Base-by-base conservation (phyloP, 2,113 vertebrate species). In the Ranitomeya variabilis region DNA sequence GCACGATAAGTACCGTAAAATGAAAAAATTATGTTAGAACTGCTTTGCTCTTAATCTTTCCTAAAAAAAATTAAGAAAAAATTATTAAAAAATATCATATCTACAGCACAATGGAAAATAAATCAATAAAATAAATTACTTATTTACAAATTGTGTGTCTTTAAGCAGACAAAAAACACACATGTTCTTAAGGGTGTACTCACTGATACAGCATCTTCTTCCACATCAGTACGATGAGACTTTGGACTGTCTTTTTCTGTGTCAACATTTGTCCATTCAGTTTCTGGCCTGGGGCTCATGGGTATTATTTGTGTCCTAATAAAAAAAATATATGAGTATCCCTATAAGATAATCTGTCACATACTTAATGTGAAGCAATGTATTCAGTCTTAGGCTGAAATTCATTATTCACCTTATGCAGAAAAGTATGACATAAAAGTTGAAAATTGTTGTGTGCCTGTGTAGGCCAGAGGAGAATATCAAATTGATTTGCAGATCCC, bases 301-400 rank as follows among this genome's bases (percentile, higher is more conserved):
- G 81, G 64, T 69, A 62, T 83, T 19, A 54, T 51, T 23, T 66
- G 64, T 69, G 81, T 54, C 62, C 81, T 83, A 54, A 62, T 19
- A 10, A 60, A 23, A 26, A 81, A 16, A 66, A 73, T 16, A 74
- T 37, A 11, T 67, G 14, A 23, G 5, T 51, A 45, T 45, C 14
- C 7, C 19, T 7, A 64, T 66, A n/a, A 66, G n/a, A 66, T 66
- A 66, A 76, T 52, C 5, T 45, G 6, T 26, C 3, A 69, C n/a
- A 23, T 69, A 69, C 26, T 26, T 69, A 1, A 26, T 1, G 11
- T 26, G 66, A 13, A 13, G 13, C 23, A 69, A 26, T 12, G 66
- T 23, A 23, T 13, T 69, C 3, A 26, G 66, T 13, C 23, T 26
- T 69, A 12, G 3, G 12, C 3, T 45, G 37, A 45, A 45, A 45